Conservation (phyloP, 2,888 invertebrate genomes). For the Rhaphigaster nebulosa region DNA sequence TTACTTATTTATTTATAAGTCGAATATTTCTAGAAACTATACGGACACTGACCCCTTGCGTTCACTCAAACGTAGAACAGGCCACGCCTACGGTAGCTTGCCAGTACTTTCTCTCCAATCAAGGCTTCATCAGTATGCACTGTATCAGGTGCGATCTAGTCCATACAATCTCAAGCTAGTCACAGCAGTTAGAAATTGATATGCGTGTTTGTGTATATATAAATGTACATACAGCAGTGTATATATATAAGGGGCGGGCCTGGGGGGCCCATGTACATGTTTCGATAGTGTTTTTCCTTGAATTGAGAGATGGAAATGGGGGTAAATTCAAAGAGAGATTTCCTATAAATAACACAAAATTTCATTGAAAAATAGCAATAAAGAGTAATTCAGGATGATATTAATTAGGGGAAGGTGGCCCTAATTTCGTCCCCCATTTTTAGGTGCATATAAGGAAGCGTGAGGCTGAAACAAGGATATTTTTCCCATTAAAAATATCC, state of each 20-base stretch:
- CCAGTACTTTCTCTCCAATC: background rate
- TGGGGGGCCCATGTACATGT: background rate
- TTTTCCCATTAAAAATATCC: no score
- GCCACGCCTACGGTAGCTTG: conserved; percentile 2
- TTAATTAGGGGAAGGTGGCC: no score
- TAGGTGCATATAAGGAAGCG: no score
- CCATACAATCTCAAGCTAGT: background rate
- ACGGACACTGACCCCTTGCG: background rate
- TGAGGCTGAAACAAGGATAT: no score
- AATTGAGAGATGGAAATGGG: no score
- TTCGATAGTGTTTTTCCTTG: no score
- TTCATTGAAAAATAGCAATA: no score
- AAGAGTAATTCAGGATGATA: no score
- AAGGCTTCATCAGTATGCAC: conserved; percentile 19
- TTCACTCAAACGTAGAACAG: background rate
- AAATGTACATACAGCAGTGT: background rate
- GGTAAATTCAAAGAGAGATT: no score
- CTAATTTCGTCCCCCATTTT: no score
- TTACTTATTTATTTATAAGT: background rate
- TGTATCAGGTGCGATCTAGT: conserved; percentile 21
- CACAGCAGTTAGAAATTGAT: conserved; percentile 10
- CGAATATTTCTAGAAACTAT: background rate
- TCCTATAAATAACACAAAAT: no score
- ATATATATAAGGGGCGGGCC: background rate
- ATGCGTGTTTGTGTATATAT: background rate